These are phyloP conservation scores for Syrrhaptes paradoxus DNA, from an alignment of 2,113 vertebrate genomes.

Conservation along the genomic window DNA sequence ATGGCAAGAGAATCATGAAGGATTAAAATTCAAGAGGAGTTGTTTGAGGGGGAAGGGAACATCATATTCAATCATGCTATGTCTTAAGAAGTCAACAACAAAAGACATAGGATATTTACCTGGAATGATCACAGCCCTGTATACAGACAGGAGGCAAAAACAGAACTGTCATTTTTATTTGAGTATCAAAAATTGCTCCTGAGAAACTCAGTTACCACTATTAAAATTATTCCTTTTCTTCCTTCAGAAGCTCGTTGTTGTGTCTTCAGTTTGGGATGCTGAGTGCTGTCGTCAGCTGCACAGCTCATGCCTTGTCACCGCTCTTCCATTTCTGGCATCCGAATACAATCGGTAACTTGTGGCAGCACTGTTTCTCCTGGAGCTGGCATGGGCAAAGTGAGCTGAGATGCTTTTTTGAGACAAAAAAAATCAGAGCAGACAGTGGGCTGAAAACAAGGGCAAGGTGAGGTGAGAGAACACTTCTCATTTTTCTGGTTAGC, in stretches of 20 bases:
- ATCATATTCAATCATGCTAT: not conserved
- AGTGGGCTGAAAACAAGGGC: not conserved
- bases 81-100: constrained; percentile 16
- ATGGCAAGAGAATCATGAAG: not conserved
- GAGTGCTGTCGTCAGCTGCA: fast-evolving
- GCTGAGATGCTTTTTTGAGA: not conserved
- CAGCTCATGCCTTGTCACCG: fast-evolving
- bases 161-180: constrained; percentile 39
- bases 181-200: not conserved
- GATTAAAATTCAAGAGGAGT: constrained; percentile 28
- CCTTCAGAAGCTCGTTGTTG: not conserved
- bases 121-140: not conserved
- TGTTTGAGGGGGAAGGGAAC: not conserved
- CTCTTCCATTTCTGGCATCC: not conserved
- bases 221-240: not conserved
- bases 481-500: not conserved
- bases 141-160: not conserved
- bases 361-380: not conserved
- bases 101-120: constrained; percentile 20
- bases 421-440: not conserved
- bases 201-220: not conserved
- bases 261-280: not conserved
- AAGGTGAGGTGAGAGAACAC: not conserved
- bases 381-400: not conserved
- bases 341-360: fast-evolving